These are phyloP conservation scores for Cepaea nemoralis DNA, from an alignment of 1,140 invertebrate genomes.

Conservation along the genomic window DNA sequence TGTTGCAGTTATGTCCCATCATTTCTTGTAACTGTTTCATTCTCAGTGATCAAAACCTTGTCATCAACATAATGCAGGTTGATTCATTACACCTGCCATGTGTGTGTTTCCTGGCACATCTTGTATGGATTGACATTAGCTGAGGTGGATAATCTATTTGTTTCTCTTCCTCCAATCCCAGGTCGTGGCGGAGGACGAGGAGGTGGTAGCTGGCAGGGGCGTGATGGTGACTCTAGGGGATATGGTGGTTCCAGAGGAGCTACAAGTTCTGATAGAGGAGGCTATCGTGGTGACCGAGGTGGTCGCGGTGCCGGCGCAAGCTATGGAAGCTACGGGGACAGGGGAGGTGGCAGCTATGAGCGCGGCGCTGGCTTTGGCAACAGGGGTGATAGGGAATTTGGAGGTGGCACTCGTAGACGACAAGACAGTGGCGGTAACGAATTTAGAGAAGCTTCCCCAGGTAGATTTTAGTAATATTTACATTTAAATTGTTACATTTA, in stretches of 20 bases:
- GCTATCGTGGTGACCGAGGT: constrained; percentile 59
- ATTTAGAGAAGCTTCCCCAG: constrained; percentile 60
- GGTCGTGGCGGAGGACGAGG: constrained; percentile 25
- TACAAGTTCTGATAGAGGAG: constrained; percentile 55
- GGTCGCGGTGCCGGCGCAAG: constrained; percentile 43
- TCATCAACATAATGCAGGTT: too few relatives aligned
- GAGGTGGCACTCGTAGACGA: constrained; percentile 30
- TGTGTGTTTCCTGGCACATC: too few relatives aligned
- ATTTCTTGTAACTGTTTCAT: too few relatives aligned
- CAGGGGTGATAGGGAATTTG: constrained; percentile 32
- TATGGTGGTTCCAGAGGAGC: not conserved
- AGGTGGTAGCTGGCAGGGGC: constrained; percentile 19
- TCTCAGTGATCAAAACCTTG: too few relatives aligned
- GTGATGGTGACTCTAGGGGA: constrained; percentile 11
- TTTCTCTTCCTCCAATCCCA: not conserved
- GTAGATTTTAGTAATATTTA: too few relatives aligned
- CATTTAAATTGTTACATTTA: too few relatives aligned
- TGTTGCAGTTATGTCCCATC: too few relatives aligned
- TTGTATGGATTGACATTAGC: too few relatives aligned
- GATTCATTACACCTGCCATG: too few relatives aligned
- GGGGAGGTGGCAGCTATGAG: constrained; percentile 22
- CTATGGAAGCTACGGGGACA: constrained; percentile 46
- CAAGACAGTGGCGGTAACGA: constrained; percentile 45
- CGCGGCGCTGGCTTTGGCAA: not conserved
- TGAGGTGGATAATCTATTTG: too few relatives aligned